A percentile compares a stretch with the other conserved stretches of the same genome.
Evolutionary conservation across 30 jellyfish, hydroid and myxozoan genomes (phyloP).

Genomic region (Aurelia sp.): DNA sequence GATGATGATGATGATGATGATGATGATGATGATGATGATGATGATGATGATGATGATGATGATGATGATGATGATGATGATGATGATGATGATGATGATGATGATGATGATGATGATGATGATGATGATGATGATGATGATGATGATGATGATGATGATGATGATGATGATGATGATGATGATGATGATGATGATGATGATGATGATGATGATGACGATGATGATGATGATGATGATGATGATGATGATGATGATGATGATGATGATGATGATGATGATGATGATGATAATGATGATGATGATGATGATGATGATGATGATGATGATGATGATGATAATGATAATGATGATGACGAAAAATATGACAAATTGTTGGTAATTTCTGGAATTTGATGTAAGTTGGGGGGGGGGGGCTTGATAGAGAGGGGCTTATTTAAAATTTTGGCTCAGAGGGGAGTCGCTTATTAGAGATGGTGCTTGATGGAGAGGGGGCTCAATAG

Average conservation of each 20-base stretch:
- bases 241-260: not conserved
- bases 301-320: not conserved
- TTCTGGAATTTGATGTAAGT: no score
- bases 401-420: no score
- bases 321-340: not conserved
- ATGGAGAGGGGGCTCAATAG: no score
- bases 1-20: no score
- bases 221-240: not conserved
- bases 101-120: no score
- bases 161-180: slow-evolving; percentile 3
- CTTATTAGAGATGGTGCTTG: no score
- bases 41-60: no score
- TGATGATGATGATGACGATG: not conserved
- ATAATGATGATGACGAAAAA: not conserved
- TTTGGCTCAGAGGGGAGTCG: no score
- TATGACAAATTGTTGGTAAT: not conserved
- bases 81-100: no score
- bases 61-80: no score
- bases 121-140: not conserved
- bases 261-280: not conserved
- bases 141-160: slow-evolving; percentile 1
- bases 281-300: not conserved
- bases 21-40: no score
- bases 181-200: slow-evolving; percentile 1
- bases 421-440: no score